A percentile compares a stretch with the other conserved stretches of the same genome.
Evolutionary conservation across 37 sponge, comb jelly and placozoan species (phyloP).

Genomic region (Aphrocallistes beatrix): DNA sequence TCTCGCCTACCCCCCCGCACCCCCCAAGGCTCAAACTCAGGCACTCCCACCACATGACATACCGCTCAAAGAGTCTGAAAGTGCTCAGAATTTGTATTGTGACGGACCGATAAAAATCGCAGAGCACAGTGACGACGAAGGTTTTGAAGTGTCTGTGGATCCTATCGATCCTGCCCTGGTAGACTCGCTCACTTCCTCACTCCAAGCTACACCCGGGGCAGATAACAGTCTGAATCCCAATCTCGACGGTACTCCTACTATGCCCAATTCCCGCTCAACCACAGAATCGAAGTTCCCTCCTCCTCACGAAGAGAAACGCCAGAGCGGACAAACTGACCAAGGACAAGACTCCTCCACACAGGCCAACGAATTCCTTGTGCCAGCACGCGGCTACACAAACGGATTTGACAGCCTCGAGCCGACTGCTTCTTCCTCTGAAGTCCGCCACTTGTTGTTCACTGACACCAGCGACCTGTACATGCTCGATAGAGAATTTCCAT

Average conservation of each 20-base stretch:
- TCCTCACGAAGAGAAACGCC: background rate
- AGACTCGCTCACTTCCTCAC: background rate
- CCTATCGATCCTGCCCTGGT: background rate
- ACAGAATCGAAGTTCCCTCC: background rate
- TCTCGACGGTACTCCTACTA: background rate
- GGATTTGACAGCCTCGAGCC: background rate
- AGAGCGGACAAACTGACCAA: background rate
- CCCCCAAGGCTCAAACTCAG: background rate
- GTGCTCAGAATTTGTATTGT: background rate
- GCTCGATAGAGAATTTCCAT: background rate
- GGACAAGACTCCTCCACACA: background rate
- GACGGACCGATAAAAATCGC: slow-evolving; percentile 25
- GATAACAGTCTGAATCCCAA: background rate
- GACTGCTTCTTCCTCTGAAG: background rate
- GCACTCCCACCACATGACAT: background rate
- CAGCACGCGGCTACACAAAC: background rate
- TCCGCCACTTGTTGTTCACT: background rate
- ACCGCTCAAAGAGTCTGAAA: background rate
- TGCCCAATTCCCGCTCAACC: background rate
- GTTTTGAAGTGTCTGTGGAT: slow-evolving; percentile 23
- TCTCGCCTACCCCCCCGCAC: background rate
- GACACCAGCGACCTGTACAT: background rate
- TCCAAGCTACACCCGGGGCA: background rate
- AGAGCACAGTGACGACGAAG: slow-evolving; percentile 35
- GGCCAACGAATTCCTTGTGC: background rate